Conservation (phyloP, 2,888 invertebrate genomes). For the Mystacides longicornis region DNA sequence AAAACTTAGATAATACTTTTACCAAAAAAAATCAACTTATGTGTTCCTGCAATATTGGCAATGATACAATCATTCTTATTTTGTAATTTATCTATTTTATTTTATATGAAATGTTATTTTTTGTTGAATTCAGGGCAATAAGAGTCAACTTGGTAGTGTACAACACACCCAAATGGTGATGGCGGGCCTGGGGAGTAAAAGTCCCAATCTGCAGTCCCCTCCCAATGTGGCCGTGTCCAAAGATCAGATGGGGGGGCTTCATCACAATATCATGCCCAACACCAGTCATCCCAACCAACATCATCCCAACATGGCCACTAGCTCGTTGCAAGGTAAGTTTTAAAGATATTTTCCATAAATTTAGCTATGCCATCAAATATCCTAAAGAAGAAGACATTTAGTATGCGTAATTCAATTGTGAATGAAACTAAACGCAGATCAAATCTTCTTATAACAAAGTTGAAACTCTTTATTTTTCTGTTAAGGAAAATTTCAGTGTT, state of each 20-base stretch:
- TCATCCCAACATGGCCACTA: constrained; percentile 58
- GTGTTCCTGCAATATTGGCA: too few species aligned
- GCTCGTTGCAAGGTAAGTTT: constrained; percentile 61
- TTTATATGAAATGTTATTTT: neutral
- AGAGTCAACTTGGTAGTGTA: constrained; percentile 59
- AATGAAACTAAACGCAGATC: too few species aligned
- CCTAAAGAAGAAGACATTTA: too few species aligned
- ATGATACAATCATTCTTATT: too few species aligned
- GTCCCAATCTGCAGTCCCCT: constrained; percentile 78
- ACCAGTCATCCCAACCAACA: constrained; percentile 58
- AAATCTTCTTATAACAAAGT: too few species aligned
- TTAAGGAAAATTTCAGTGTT: too few species aligned
- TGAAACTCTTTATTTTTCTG: too few species aligned
- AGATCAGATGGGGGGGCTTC: constrained; percentile 64
- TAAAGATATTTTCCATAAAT: too few species aligned
- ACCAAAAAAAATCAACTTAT: too few species aligned
- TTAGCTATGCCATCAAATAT: too few species aligned
- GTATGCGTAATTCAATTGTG: too few species aligned
- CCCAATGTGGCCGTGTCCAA: constrained; percentile 77
- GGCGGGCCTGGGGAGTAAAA: constrained; percentile 72
- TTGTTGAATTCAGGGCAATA: constrained; percentile 46
- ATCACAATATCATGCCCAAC: constrained; percentile 68
- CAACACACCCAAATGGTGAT: constrained; percentile 61
- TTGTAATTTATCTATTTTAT: neutral
- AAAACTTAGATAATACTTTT: too few species aligned